Evolutionary conservation across 92 coral and sea anemone species (phyloP).

Genomic region (Chrysogorgia sp.): DNA sequence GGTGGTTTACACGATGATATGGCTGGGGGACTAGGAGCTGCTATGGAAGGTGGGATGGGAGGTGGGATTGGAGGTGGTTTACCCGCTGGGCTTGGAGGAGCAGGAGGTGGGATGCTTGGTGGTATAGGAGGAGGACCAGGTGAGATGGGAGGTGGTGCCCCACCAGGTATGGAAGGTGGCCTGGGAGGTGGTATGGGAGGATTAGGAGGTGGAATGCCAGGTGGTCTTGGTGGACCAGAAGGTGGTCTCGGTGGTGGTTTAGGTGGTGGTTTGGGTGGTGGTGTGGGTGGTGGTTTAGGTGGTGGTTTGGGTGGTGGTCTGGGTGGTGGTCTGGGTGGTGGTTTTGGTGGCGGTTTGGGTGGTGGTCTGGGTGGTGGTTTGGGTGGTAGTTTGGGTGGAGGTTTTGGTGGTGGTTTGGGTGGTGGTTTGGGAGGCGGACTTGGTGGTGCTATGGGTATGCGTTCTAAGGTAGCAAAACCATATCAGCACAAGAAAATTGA

Average conservation of each 20-base stretch:
- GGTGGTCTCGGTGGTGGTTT: slow-evolving; percentile 8
- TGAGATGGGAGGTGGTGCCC: slow-evolving; percentile 40
- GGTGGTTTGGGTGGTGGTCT: slow-evolving; percentile 24
- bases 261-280: neutral
- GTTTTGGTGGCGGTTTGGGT: slow-evolving; percentile 44
- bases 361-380: slow-evolving; percentile 25
- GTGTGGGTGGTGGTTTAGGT: neutral
- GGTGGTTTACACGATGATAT: slow-evolving; percentile 16
- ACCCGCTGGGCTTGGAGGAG: slow-evolving; percentile 51
- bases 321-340: slow-evolving; percentile 62
- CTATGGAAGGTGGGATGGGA: slow-evolving; percentile 37
- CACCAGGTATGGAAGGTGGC: slow-evolving; percentile 5
- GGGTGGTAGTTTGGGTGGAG: slow-evolving; percentile 36
- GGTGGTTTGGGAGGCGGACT: slow-evolving; percentile 69
- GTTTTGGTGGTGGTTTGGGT: slow-evolving; percentile 56
- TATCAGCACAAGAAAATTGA: slow-evolving; percentile 70
- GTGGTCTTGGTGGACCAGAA: neutral
- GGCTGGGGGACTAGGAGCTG: slow-evolving; percentile 33
- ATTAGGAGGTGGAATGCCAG: slow-evolving; percentile 48
- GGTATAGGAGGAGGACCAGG: slow-evolving; percentile 65
- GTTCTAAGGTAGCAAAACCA: slow-evolving; percentile 48
- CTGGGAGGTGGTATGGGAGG: slow-evolving; percentile 20
- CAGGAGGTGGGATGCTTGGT: slow-evolving; percentile 68
- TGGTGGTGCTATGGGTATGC: slow-evolving; percentile 66
- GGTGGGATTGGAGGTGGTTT: slow-evolving; percentile 70